These are phyloP conservation scores for Rhinatrema bivittatum DNA, from an alignment of 2,797 vertebrate species.

Conservation along the genomic window DNA sequence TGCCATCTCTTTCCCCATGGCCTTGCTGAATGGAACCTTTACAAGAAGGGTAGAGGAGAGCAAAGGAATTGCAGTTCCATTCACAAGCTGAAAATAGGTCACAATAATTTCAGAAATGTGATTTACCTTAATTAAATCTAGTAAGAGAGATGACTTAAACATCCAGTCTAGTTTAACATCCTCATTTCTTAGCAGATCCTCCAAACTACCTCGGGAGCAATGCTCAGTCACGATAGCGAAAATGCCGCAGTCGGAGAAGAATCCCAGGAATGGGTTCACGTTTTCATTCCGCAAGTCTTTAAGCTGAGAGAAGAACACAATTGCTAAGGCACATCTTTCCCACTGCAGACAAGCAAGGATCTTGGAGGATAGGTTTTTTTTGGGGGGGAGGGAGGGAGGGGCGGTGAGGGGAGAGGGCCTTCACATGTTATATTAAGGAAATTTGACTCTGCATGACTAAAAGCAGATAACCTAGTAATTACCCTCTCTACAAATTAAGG, in stretches of 20 bases:
- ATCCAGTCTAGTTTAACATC: constrained; percentile 89
- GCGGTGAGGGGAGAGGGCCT: background rate
- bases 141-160: constrained; percentile 85
- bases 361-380: too few species aligned
- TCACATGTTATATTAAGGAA: too few species aligned
- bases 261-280: constrained; percentile 78
- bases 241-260: constrained; percentile 78
- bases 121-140: constrained; percentile 83
- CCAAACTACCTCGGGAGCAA: constrained; percentile 79
- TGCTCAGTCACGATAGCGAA: constrained; percentile 82
- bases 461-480: too few species aligned
- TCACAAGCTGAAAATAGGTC: too few species aligned
- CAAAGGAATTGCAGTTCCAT: too few species aligned
- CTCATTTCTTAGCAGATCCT: constrained; percentile 75
- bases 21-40: too few species aligned
- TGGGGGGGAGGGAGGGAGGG: background rate
- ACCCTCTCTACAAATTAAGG: too few species aligned
- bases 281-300: constrained; percentile 83
- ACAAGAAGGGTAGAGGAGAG: too few species aligned
- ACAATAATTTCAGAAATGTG: too few species aligned
- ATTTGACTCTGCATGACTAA: too few species aligned
- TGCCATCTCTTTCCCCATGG: too few species aligned
- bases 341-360: background rate
- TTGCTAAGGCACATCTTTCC: background rate
- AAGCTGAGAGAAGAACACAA: constrained; percentile 61